A percentile compares a stretch with the other conserved stretches of the same genome.
Conservation (phyloP, 2,113 vertebrate genomes). For the Eolophus roseicapilla region DNA sequence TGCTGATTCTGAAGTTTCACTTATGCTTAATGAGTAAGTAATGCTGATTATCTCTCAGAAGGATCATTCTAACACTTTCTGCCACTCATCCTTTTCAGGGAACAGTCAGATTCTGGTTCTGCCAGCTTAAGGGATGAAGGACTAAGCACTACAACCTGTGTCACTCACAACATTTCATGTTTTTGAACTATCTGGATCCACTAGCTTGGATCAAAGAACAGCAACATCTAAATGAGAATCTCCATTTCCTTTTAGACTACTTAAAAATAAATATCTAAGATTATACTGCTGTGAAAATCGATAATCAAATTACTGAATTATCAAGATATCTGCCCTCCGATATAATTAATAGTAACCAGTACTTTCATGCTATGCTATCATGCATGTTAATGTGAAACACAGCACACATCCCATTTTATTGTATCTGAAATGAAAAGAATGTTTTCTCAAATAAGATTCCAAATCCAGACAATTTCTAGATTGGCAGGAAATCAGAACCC, state of each 20-base stretch:
- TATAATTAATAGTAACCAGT: not conserved
- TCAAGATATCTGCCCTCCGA: not conserved
- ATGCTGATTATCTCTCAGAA: not conserved
- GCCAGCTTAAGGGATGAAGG: not conserved
- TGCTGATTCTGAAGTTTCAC: not conserved
- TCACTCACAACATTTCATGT: not conserved
- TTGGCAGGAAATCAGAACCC: not conserved
- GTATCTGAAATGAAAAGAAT: not conserved
- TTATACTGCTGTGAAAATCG: not conserved
- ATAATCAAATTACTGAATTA: not conserved
- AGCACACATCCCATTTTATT: not conserved
- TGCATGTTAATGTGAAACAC: not conserved
- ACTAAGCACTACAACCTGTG: not conserved
- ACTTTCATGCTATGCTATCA: not conserved
- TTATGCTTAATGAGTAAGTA: not conserved
- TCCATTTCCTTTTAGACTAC: not conserved
- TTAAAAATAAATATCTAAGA: not conserved
- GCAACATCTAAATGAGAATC: not conserved
- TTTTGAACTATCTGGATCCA: not conserved
- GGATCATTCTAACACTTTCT: not conserved
- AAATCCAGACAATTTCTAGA: not conserved
- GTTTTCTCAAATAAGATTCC: not conserved
- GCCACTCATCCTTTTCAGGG: not conserved
- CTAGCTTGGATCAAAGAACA: not conserved
- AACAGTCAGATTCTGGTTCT: not conserved